Evolutionary conservation across 2,888 invertebrate genomes (phyloP).

Genomic region (Xanthorhoe spadicearia): DNA sequence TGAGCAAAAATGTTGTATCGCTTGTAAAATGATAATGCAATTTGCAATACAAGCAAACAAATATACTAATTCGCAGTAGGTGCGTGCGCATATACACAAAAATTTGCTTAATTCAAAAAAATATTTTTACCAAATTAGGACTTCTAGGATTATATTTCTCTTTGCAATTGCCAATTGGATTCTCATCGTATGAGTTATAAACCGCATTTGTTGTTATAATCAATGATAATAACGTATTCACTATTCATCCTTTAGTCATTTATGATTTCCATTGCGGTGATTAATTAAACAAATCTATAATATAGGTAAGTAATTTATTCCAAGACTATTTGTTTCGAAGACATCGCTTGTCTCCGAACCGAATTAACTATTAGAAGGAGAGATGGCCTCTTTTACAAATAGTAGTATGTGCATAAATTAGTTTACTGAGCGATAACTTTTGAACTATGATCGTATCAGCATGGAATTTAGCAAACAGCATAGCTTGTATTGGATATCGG

Average conservation of each 20-base stretch:
- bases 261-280: neutral
- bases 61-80: neutral
- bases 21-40: neutral
- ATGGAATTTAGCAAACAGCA: neutral
- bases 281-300: neutral
- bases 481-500: neutral
- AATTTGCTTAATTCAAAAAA: no score
- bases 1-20: constrained; percentile 7
- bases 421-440: neutral
- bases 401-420: neutral
- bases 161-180: constrained; percentile 8
- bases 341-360: neutral
- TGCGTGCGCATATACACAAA: no score
- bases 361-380: neutral
- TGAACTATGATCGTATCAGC: neutral
- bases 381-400: neutral
- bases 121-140: no score
- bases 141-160: no score
- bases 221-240: constrained; percentile 8
- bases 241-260: constrained; percentile 10
- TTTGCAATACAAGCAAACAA: neutral
- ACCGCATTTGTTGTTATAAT: constrained; percentile 3
- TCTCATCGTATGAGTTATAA: constrained; percentile 2
- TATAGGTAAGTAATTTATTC: neutral
- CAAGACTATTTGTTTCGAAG: no score